These are phyloP conservation scores for Herpetotheres cachinnans DNA, from an alignment of 2,113 vertebrate genomes.

Conservation along the genomic window DNA sequence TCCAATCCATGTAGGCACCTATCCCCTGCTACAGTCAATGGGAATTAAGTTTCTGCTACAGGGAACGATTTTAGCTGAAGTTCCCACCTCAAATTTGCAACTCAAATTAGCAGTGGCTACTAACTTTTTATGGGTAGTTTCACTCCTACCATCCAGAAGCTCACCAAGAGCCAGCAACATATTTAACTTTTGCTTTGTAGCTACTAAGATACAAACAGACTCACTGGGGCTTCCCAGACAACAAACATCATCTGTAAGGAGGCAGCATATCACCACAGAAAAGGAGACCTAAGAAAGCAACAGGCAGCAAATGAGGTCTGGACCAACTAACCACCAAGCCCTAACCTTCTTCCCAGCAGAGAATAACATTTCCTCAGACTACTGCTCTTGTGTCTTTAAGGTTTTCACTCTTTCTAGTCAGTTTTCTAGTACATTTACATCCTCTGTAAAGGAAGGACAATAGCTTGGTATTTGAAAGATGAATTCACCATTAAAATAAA, in stretches of 20 bases:
- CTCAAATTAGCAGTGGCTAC: background rate
- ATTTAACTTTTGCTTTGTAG: background rate
- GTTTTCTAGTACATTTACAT: background rate
- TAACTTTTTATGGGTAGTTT: background rate
- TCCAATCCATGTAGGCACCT: background rate
- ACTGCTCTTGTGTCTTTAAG: background rate
- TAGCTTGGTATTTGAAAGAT: background rate
- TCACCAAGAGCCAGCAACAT: background rate
- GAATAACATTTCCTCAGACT: background rate
- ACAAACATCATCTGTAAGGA: background rate
- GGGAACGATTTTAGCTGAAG: background rate
- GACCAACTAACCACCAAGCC: background rate
- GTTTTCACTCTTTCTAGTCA: background rate
- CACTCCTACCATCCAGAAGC: background rate
- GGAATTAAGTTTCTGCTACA: background rate
- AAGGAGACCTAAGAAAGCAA: background rate
- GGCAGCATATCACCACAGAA: background rate
- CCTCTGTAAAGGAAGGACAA: background rate
- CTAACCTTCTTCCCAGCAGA: background rate
- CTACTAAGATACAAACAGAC: background rate
- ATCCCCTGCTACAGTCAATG: background rate
- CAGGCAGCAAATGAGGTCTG: background rate
- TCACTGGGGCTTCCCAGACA: background rate
- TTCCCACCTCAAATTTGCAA: background rate
- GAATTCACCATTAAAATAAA: background rate